phyloP scores from a whole-genome alignment of 2,888 invertebrate species.

The Scaeva pyrastri region DNA sequence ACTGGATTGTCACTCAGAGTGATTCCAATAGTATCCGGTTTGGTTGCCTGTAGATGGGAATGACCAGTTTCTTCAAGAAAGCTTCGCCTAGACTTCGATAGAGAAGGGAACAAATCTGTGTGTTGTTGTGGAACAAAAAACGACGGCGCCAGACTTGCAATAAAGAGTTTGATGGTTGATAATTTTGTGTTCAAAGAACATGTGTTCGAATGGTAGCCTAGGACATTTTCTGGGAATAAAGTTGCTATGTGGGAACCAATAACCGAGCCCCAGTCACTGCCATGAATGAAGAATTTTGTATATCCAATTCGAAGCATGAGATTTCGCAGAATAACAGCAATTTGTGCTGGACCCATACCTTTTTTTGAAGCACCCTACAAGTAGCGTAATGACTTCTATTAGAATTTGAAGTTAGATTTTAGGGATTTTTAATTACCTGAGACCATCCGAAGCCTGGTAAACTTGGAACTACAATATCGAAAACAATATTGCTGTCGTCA shows the following conservation, averaged over 20 bases:
- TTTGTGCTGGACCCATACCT: slow-evolving; percentile 82
- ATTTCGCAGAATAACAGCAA: slow-evolving; percentile 86
- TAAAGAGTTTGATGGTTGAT: slow-evolving; percentile 81
- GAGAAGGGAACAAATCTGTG: slow-evolving; percentile 84
- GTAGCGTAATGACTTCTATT: neutral
- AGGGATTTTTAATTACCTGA: slow-evolving; percentile 78
- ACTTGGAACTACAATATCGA: slow-evolving; percentile 86
- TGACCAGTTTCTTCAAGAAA: slow-evolving; percentile 85
- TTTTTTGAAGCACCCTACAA: slow-evolving; percentile 58
- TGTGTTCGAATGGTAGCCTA: slow-evolving; percentile 88
- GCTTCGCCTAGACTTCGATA: slow-evolving; percentile 78
- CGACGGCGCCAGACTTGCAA: slow-evolving; percentile 86
- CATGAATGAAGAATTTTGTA: slow-evolving; percentile 88
- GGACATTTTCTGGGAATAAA: slow-evolving; percentile 87
- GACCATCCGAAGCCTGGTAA: slow-evolving; percentile 84
- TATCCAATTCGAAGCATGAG: slow-evolving; percentile 89
- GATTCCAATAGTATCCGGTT: slow-evolving; percentile 92
- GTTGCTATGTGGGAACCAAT: slow-evolving; percentile 87
- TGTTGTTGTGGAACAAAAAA: slow-evolving; percentile 85
- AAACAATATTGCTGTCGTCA: slow-evolving; percentile 85
- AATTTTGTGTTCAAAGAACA: slow-evolving; percentile 82
- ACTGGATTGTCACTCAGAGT: slow-evolving; percentile 86
- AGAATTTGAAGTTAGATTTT: neutral
- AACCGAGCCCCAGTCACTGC: slow-evolving; percentile 93
- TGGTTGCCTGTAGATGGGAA: slow-evolving; percentile 92